Percentiles rank a stretch among this genome's conserved stretches.
These are phyloP conservation scores for Drosophila triauraria DNA, from an alignment of 1,140 invertebrate species.

Conservation along the genomic window DNA sequence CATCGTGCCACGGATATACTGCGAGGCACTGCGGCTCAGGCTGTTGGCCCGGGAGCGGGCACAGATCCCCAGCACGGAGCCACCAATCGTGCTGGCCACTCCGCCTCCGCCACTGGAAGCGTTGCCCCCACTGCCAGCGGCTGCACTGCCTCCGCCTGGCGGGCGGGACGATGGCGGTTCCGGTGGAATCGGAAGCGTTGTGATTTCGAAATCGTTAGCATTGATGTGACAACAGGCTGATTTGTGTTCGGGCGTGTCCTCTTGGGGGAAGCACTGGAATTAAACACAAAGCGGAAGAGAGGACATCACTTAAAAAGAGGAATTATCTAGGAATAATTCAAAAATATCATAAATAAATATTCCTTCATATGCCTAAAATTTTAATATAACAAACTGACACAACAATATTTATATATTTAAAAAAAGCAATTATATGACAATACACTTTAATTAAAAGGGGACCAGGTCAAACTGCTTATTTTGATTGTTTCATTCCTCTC, in stretches of 20 bases:
- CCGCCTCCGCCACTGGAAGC: conserved; percentile 32
- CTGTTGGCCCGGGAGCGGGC: conserved; percentile 77
- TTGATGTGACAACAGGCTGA: conserved; percentile 85
- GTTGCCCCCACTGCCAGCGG: conserved; percentile 33
- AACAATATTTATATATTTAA: too few species aligned
- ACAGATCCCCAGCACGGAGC: conserved; percentile 79
- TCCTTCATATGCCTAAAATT: too few species aligned
- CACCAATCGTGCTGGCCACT: conserved; percentile 67
- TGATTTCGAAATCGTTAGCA: conserved; percentile 84
- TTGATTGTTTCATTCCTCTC: too few species aligned
- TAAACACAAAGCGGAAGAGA: conserved; percentile 21
- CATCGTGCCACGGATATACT: conserved; percentile 69
- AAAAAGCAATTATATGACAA: neutral
- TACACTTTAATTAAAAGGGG: neutral
- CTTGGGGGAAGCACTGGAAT: conserved; percentile 79
- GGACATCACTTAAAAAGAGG: neutral
- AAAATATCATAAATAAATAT: too few species aligned
- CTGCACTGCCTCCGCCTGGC: conserved; percentile 53
- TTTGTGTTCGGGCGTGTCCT: conserved; percentile 83
- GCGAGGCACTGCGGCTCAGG: conserved; percentile 78
- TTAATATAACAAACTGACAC: too few species aligned
- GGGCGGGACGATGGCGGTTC: conserved; percentile 78
- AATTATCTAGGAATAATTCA: too few species aligned
- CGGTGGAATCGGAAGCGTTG: conserved; percentile 77
- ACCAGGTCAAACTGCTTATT: too few species aligned